Evolutionary conservation across 2,888 invertebrate genomes (phyloP).

Genomic region (Nebria salina): DNA sequence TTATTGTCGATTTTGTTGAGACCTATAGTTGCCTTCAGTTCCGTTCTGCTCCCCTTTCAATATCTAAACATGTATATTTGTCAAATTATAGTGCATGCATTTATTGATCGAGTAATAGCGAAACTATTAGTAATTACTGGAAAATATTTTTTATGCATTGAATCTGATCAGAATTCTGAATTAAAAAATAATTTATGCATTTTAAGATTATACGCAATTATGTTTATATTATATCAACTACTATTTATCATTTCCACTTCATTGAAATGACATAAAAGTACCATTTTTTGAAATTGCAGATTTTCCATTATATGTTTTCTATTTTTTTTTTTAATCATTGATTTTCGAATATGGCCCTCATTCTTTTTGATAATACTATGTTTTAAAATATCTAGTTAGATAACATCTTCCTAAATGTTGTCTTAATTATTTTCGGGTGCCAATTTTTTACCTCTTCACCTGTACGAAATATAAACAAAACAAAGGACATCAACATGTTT

Average conservation of each 20-base stretch:
- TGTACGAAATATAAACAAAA: background rate
- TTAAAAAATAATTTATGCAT: too few species aligned
- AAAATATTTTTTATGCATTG: background rate
- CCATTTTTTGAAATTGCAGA: background rate
- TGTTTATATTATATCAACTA: too few species aligned
- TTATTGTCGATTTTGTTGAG: too few species aligned
- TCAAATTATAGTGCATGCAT: background rate
- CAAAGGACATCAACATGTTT: constrained; percentile 1
- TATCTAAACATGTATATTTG: background rate
- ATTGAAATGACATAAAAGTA: too few species aligned
- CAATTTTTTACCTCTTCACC: background rate
- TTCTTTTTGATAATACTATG: background rate
- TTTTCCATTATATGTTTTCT: background rate
- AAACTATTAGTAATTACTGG: background rate
- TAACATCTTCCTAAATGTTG: background rate
- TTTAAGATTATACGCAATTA: too few species aligned
- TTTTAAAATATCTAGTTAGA: background rate
- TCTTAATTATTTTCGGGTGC: background rate
- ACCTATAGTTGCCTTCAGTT: background rate
- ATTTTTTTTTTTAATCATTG: background rate
- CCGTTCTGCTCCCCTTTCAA: background rate
- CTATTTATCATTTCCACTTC: too few species aligned
- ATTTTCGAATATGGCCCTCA: background rate
- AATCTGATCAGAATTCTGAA: too few species aligned
- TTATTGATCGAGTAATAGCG: background rate